phyloP scores from a whole-genome alignment of 2,113 vertebrate genomes.

The Neofelis nebulosa region DNA sequence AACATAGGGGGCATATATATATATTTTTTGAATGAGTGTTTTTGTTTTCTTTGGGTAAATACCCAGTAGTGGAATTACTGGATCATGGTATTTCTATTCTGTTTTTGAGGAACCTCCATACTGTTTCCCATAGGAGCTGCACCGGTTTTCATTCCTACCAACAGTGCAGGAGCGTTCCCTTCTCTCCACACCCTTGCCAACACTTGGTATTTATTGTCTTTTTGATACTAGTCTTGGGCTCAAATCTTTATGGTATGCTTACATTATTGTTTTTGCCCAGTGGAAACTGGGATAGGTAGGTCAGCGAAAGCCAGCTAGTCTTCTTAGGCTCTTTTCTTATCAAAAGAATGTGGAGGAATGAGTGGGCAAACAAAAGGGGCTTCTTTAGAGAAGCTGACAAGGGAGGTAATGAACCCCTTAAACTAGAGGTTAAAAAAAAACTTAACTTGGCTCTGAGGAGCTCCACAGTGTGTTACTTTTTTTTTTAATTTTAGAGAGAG shows the following conservation, averaged over 20 bases:
- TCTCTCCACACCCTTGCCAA: neutral
- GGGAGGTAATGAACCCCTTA: neutral
- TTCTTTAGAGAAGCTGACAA: neutral
- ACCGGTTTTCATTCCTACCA: neutral
- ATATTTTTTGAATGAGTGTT: neutral
- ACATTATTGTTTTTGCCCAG: neutral
- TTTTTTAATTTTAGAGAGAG: too few relatives aligned
- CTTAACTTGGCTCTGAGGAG: neutral
- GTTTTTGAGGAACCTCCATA: neutral
- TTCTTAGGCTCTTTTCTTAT: neutral
- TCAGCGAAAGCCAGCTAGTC: neutral
- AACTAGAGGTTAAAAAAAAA: neutral
- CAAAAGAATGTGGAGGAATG: neutral
- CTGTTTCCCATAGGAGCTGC: neutral
- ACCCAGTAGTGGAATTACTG: neutral
- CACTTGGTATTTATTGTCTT: neutral
- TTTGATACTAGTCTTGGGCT: neutral
- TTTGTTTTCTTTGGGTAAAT: neutral
- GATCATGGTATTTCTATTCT: neutral
- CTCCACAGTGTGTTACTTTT: neutral
- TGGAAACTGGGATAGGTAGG: neutral
- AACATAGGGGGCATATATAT: neutral
- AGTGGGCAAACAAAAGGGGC: neutral
- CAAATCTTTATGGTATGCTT: conserved; percentile 20
- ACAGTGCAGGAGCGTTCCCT: neutral